Evolutionary conservation across 2,888 invertebrate species (phyloP), one percentile per base, ranked within the genome.

Genomic region (Agapostemon virescens): DNA sequence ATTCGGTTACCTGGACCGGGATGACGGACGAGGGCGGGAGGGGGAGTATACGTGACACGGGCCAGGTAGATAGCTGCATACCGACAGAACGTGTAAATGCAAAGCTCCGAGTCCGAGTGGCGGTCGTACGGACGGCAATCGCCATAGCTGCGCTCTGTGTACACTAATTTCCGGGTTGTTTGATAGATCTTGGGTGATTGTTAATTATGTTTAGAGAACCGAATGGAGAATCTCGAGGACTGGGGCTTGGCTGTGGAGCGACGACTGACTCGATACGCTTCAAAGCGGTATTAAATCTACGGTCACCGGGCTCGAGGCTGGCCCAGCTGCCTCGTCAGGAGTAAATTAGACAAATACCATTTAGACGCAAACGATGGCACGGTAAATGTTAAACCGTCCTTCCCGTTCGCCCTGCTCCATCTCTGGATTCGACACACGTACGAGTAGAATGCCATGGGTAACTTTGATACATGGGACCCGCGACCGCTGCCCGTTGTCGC

Each of bases 151-250:
- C 38, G 69, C 75, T 75, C 84, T 88, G 85, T 88, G 90, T 90
- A 89, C 89, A 91, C 90, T 90, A 90, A 92, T 91, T 91, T 91
- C 91, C 85, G 88, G 90, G 79, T 87, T 89, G 90, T 91, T 91
- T 91, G 92, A 90, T 90, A 87, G 90, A 90, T 92, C 90, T 90
- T 90, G 89, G 89, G 87, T 90, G 90, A 92, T 92, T 92, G 91
- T 91, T 91, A 91, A 92, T 92, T 90, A 91, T 89, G 90, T 91
- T 91, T 90, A 89, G 86, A 87, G 87, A 91, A 86, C 82, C 80
- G 84, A 82, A 85, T 83, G 80, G 84, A 74, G 82, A 73, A 82
- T 82, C 75, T 79, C 82, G 73, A 66, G 71, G 69, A 69, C 72
- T 70, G 78, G 72, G 52, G 69, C 69, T 73, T 26, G 74, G 42